Base-by-base conservation (phyloP, 2,888 invertebrate species). In the Leptinotarsa tumamoca region DNA sequence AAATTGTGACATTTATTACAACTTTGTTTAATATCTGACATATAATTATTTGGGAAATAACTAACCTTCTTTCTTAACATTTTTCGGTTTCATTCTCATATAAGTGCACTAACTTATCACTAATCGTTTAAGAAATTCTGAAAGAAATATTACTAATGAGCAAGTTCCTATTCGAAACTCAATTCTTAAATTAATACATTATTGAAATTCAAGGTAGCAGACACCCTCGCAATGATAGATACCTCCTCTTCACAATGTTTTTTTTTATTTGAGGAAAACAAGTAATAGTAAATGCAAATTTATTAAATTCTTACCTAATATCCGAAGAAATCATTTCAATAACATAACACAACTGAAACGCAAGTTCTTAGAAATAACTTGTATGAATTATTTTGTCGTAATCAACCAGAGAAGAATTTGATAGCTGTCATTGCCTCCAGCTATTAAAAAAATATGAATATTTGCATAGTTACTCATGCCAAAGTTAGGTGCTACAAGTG, bases 141-240 rank as follows among this genome's bases (percentile, higher is more conserved):
- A 33, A 4, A 63, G 15, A 63, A 17, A 63, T 63, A 27, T 17
- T 5, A 63, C 63, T 49, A 49, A 58, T 49, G 49, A 58, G 49
- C 33, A 33, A 33, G 2, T 33, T 2, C 10, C 43, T 43, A 43
- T 43, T 43, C 43, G 43, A 43, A 72, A 70, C 61, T 72, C 15
- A 73, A 43, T 66, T 21, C 13, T 50, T 70, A 69, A 73, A 75
- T 75, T 75, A 74, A 75, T 33, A 73, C 69, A 68, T 33, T 67
- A 68, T 68, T 76, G 17, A 71, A 68, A 74, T 71, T 76, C 79
- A 79, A 76, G 79, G 79, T 75, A 71, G 61, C 43, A 33, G 58
- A 74, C 77, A 73, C 79, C 79, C 76, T 73, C 79, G 74, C 77
- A 76, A 52, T 50, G 63, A 67, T 51, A 68, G 67, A 67, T 18